Evolutionary conservation across 1,140 invertebrate genomes (phyloP), one percentile per base, ranked within the genome.

Genomic region (Vanessa tameamea): DNA sequence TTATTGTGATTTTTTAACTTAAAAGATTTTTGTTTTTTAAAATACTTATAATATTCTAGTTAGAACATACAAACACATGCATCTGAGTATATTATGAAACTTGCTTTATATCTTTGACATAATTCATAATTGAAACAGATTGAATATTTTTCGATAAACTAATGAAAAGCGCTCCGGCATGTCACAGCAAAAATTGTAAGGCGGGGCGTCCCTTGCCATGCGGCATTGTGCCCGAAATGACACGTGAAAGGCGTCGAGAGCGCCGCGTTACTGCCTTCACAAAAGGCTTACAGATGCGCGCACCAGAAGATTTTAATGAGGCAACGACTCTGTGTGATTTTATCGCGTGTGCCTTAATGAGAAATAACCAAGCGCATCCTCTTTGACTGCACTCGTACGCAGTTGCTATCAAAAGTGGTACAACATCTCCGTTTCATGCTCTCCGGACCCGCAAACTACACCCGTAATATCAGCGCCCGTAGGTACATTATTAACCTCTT

Each of bases 241-340:
- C 89, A 92, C 85, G 85, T 90, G 90, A 92, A 91, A 91, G 84
- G 88, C 88, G 86, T 88, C 78, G 82, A 89, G 87, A 89, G 90
- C 82, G 81, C 78, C 87, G 87, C 86, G 82, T 74, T 86, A 75
- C 84, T 80, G 86, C 84, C 86, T 86, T 83, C 78, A 92, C 89
- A 92, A 92, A 92, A 92, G 89, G 88, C 90, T 91, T 90, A 90
- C 90, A 91, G 89, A 90, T 89, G 87, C 90, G 89, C 83, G 87
- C 84, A 89, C 89, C 90, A 92, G 89, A 92, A 92, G 89, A 92
- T 92, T 92, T 92, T 92, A 92, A 92, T 92, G 90, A 92, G 89
- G 89, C 88, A 90, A 92, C 90, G 87, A 90, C 87, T 88, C 85
- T 89, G 85, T 90, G 87, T 88, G 89, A 91, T 91, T 91, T 90